Percentiles rank a stretch among this genome's conserved stretches.
Evolutionary conservation across 2,888 invertebrate species (phyloP).

Genomic region (Synergus umbraculus): DNA sequence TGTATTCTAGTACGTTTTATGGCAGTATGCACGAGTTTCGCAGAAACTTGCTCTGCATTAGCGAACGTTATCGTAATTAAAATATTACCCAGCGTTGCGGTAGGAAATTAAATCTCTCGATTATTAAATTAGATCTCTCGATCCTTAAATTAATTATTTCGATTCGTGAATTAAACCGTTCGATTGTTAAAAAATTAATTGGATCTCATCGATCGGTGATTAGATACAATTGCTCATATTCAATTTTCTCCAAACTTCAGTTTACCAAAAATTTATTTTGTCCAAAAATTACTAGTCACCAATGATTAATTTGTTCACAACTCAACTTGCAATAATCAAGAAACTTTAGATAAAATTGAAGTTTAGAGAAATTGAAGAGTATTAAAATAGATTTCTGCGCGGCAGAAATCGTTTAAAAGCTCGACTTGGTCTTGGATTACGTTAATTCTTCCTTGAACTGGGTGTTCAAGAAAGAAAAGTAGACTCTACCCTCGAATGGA

Average conservation of each 20-base stretch:
- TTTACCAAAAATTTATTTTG: neutral
- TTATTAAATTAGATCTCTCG: neutral
- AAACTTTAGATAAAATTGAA: neutral
- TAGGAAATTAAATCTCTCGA: neutral
- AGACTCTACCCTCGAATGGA: neutral
- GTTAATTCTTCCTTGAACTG: constrained; percentile 12
- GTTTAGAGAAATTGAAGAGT: neutral
- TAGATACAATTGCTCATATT: neutral
- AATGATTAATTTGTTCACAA: too few species aligned
- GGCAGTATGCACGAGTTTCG: constrained; percentile 51
- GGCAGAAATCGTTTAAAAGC: constrained; percentile 32
- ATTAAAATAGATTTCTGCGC: neutral
- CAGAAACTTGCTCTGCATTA: constrained; percentile 17
- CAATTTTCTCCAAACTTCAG: neutral
- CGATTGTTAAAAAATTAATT: too few species aligned
- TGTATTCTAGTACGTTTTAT: constrained; percentile 55
- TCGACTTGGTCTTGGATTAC: neutral
- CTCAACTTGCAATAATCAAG: too few species aligned
- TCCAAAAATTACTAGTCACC: neutral
- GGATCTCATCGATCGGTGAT: neutral
- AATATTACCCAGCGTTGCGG: constrained; percentile 14
- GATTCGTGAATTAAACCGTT: neutral
- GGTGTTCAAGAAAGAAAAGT: constrained; percentile 28
- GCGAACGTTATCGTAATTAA: constrained; percentile 33
- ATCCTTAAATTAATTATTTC: neutral